Evolutionary conservation across 1,140 invertebrate genomes (phyloP), one percentile per base, ranked within the genome.

Genomic region (Streblospio benedicti): DNA sequence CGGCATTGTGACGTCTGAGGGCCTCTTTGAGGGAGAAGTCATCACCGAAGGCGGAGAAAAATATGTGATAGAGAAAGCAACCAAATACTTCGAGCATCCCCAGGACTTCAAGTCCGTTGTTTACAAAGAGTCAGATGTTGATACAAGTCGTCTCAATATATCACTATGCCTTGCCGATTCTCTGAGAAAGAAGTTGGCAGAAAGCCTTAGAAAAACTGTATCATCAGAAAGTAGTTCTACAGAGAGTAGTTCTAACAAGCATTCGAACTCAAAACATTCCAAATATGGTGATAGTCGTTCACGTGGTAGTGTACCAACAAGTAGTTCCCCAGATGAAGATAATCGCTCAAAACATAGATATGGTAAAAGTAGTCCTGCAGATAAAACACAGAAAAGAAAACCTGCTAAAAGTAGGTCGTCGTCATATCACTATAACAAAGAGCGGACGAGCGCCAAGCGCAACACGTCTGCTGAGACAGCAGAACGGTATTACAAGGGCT

Each of bases 1-100:
- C 68, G 92, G 91, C 25, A 79, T 94, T 59, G 81, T 96, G 47
- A 93, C 90, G 56, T 80, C 82, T 47, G 86, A 91, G 52, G 92
- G 92, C 57, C 79, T 92, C 25, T 90, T 96, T 71, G 91, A 95
- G 73, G 92, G 91, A 18, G 87, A 86, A 25, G 86, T 95, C 59
- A 85, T 93, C 61, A 83, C 83, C 62, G 90, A 90, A 0, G 76
- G 79, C 18, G 74, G 81, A 44, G 86, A 91, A 59, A 88, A 87
- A 4, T 82, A 71, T 77, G 91, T 91, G 74, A 83, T 96, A 52
- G 91, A 95, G 76, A 90, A 90, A 18, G 80, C 89, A 28, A 83
- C 82, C 58, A 83, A 87, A 67, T 93, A 91, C 77, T 72, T 70
- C 58, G 38, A 49, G 25, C 33, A 64, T 20, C 33, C 28, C n/a